Conservation (phyloP, 2,888 invertebrate genomes). For the Nomada fabriciana region DNA sequence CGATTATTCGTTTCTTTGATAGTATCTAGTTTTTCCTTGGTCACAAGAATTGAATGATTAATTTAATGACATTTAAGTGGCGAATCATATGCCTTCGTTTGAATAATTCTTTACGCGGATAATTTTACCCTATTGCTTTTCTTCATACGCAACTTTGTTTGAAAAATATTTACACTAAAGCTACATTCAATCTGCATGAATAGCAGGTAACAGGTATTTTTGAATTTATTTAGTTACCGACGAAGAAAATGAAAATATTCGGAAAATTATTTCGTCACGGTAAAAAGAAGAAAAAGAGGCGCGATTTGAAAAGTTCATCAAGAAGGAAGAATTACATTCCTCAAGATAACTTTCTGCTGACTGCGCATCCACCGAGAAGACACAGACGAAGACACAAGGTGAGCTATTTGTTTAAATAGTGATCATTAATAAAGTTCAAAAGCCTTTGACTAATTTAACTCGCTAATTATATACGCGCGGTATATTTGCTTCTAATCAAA, state of each 20-base stretch:
- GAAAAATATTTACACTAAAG: too few species aligned
- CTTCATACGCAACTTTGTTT: too few species aligned
- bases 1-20: too few species aligned
- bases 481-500: neutral
- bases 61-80: too few species aligned
- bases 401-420: neutral
- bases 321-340: conserved; percentile 25
- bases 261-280: conserved; percentile 33
- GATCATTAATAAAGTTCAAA: neutral
- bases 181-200: too few species aligned
- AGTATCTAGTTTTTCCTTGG: too few species aligned
- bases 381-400: conserved; percentile 44
- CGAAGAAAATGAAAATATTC: conserved; percentile 43
- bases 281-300: conserved; percentile 38
- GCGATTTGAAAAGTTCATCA: conserved; percentile 12
- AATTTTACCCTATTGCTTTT: too few species aligned
- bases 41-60: too few species aligned
- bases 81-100: too few species aligned
- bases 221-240: neutral
- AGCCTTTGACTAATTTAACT: too few species aligned
- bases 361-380: conserved; percentile 35
- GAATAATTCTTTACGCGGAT: too few species aligned
- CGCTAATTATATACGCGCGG: neutral
- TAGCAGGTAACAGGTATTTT: neutral
- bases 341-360: conserved; percentile 44